These are phyloP conservation scores for Hyperoodon ampullatus DNA, from an alignment of 2,113 vertebrate species.

Conservation along the genomic window DNA sequence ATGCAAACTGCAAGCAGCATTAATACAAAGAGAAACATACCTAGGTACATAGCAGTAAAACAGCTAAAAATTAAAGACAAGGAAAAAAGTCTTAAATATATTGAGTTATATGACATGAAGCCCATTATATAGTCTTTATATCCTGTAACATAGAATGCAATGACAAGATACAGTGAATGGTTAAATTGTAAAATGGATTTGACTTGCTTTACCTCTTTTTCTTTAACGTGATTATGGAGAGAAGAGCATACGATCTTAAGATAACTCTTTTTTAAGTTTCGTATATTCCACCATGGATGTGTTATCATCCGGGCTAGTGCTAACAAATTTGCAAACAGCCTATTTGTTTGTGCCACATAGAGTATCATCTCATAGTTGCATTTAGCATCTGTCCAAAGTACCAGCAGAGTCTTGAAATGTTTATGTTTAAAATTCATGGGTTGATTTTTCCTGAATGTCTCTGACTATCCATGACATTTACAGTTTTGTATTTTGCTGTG, in stretches of 20 bases:
- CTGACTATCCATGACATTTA: neutral
- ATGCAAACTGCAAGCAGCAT: neutral
- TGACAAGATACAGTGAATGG: neutral
- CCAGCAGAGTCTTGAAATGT: neutral
- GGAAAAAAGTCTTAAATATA: neutral
- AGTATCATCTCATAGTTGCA: neutral
- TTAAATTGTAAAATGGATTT: neutral
- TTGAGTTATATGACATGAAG: neutral
- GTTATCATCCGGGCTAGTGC: neutral
- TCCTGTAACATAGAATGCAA: neutral
- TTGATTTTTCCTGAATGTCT: conserved; percentile 26
- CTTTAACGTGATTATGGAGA: neutral
- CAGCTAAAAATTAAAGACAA: neutral
- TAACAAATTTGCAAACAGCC: conserved; percentile 14
- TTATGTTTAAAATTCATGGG: neutral
- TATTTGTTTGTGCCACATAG: neutral
- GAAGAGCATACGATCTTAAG: neutral
- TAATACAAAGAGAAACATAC: neutral
- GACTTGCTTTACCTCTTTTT: conserved; percentile 20
- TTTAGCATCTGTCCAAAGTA: neutral
- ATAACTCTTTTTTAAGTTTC: neutral
- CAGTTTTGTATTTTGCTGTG: neutral
- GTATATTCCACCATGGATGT: neutral
- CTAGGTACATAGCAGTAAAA: neutral
- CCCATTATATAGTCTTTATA: neutral